A percentile compares a stretch with the other conserved stretches of the same genome.
phyloP scores from a whole-genome alignment of 1,140 invertebrate species.

The Anastrepha ludens region DNA sequence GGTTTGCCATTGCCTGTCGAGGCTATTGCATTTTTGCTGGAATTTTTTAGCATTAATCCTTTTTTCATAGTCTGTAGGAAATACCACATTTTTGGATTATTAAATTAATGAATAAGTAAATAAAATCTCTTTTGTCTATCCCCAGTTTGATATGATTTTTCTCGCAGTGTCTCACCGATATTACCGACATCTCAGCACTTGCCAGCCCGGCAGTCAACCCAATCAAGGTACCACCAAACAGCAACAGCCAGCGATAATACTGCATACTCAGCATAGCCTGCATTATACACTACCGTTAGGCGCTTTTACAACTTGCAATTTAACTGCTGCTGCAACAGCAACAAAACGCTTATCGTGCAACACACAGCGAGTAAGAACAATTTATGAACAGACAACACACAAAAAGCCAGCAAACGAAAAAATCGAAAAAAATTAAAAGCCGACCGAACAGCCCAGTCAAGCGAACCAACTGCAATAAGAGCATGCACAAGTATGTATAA shows the following conservation, averaged over 20 bases:
- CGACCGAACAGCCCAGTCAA: background rate
- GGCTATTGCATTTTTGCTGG: no score
- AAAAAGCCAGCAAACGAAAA: background rate
- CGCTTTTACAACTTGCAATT: slow-evolving; percentile 51
- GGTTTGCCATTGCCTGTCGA: no score
- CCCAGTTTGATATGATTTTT: background rate
- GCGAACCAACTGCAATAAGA: background rate
- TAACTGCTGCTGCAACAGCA: slow-evolving; percentile 15
- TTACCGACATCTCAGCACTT: background rate
- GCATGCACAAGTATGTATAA: background rate
- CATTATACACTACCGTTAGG: slow-evolving; percentile 47
- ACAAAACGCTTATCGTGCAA: slow-evolving; percentile 22
- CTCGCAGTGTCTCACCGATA: slow-evolving; percentile 10
- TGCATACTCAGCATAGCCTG: background rate
- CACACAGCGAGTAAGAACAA: background rate
- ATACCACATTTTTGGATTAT: no score
- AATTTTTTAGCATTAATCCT: no score
- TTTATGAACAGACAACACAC: slow-evolving; percentile 47
- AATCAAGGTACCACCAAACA: slow-evolving; percentile 14
- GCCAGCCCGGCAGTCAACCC: background rate
- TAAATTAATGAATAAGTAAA: no score
- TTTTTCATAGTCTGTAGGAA: no score
- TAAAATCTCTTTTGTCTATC: no score
- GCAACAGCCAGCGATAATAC: background rate
- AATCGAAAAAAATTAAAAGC: background rate